Evolutionary conservation across 2,888 invertebrate genomes (phyloP).

Genomic region (Ornithoptera priamus): DNA sequence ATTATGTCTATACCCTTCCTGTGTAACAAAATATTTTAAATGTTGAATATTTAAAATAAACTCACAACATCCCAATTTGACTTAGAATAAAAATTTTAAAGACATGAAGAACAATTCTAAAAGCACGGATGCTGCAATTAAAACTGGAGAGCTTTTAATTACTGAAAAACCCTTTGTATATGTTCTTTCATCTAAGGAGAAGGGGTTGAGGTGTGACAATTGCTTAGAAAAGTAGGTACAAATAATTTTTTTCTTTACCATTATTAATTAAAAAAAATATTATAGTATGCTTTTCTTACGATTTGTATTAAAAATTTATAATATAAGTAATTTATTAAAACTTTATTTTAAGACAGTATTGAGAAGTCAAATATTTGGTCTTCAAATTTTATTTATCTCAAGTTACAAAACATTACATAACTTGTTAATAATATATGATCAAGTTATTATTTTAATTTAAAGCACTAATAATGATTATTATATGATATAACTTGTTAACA

Average conservation of each 20-base stretch:
- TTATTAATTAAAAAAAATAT: too few relatives aligned
- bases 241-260: not conserved
- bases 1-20: slow-evolving; percentile 25
- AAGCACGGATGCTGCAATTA: slow-evolving; percentile 64
- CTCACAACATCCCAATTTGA: not conserved
- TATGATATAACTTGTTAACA: too few relatives aligned
- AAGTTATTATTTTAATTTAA: not conserved
- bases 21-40: not conserved
- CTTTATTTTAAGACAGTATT: too few relatives aligned
- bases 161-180: slow-evolving; percentile 88
- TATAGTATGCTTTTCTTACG: too few relatives aligned
- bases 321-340: not conserved
- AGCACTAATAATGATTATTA: too few relatives aligned
- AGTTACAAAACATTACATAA: slow-evolving; percentile 8
- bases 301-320: too few relatives aligned
- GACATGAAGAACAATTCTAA: slow-evolving; percentile 71
- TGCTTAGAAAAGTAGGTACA: slow-evolving; percentile 85
- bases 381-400: not conserved
- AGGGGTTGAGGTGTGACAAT: slow-evolving; percentile 86
- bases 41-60: not conserved
- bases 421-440: not conserved
- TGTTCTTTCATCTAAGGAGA: slow-evolving; percentile 84
- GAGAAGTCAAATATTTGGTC: too few relatives aligned
- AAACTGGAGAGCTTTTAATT: slow-evolving; percentile 84
- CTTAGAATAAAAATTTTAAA: slow-evolving; percentile 30